These are phyloP conservation scores for Tetramorium simillimum DNA, from an alignment of 1,140 invertebrate species.

Conservation along the genomic window DNA sequence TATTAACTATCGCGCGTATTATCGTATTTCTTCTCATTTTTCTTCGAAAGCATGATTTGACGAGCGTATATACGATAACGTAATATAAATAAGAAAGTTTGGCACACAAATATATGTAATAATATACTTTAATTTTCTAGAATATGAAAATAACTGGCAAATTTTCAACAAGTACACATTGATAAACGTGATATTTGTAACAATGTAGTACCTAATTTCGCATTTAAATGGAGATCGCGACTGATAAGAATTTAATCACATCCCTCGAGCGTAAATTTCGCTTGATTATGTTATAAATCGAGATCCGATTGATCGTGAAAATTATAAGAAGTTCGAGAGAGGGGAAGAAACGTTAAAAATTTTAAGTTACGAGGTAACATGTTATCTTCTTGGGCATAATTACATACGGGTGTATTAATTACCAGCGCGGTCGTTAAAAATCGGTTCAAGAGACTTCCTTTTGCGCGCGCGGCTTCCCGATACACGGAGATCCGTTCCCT, in stretches of 20 bases:
- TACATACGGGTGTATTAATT: constrained; percentile 28
- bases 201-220: not conserved
- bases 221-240: not conserved
- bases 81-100: not conserved
- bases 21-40: constrained; percentile 19
- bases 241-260: not conserved
- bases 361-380: not conserved
- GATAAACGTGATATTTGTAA: not conserved
- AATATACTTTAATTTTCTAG: not conserved
- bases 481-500: not conserved
- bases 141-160: not conserved
- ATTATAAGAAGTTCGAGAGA: constrained; percentile 1
- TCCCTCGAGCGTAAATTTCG: not conserved
- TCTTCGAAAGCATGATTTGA: not conserved
- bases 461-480: not conserved
- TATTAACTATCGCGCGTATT: not conserved
- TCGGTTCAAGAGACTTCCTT: not conserved
- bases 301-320: constrained; percentile 17
- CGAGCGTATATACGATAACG: not conserved
- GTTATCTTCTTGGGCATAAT: constrained; percentile 20
- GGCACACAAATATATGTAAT: not conserved
- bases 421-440: not conserved
- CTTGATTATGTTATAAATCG: constrained; percentile 27
- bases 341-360: not conserved
- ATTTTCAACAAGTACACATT: not conserved